These are phyloP conservation scores for Lycocorax pyrrhopterus DNA, from an alignment of 2,113 vertebrate genomes.

Conservation along the genomic window DNA sequence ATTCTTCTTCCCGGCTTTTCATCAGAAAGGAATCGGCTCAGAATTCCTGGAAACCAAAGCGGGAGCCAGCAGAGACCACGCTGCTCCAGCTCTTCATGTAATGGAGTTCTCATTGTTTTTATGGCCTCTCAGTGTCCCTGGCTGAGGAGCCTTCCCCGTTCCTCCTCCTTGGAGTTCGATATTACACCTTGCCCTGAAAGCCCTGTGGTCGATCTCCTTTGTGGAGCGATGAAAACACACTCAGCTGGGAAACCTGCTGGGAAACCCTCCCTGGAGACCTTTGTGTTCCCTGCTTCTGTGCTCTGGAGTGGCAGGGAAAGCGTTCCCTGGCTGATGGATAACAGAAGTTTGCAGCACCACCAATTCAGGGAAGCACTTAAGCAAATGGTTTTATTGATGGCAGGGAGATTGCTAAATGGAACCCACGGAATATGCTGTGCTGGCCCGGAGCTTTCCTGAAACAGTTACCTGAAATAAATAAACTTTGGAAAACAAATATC, in stretches of 20 bases:
- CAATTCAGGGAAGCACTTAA: neutral
- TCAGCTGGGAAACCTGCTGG: neutral
- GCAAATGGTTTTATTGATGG: constrained; percentile 1
- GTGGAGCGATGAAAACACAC: neutral
- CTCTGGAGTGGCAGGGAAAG: neutral
- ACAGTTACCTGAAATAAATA: neutral
- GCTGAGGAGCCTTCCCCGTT: neutral
- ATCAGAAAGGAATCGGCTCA: neutral
- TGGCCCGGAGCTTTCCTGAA: neutral
- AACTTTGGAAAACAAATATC: neutral
- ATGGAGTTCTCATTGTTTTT: neutral
- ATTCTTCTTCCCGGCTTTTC: neutral
- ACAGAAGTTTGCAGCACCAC: neutral
- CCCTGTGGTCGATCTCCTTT: neutral
- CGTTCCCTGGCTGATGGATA: neutral
- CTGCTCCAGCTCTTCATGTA: neutral
- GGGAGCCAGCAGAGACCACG: neutral
- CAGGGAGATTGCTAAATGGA: neutral
- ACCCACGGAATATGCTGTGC: neutral
- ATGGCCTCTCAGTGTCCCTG: neutral
- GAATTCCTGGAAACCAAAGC: neutral
- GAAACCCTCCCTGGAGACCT: neutral
- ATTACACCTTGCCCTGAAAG: neutral
- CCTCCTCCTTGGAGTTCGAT: neutral
- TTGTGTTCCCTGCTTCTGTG: neutral